These are phyloP conservation scores for Premnoplex brunnescens DNA, from an alignment of 2,797 vertebrate species.

Conservation along the genomic window DNA sequence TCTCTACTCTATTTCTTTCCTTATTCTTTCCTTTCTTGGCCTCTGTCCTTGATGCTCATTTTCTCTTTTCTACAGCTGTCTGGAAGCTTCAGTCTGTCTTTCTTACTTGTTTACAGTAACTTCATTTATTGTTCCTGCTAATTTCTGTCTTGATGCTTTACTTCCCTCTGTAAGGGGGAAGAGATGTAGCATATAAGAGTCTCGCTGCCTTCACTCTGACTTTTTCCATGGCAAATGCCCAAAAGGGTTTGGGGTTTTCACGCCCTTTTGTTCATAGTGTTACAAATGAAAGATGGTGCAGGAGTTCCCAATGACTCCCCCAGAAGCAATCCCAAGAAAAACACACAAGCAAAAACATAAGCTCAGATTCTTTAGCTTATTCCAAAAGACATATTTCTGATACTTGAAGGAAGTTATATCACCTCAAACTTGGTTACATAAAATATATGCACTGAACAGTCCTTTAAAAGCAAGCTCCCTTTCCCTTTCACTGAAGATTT, in stretches of 20 bases:
- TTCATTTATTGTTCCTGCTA: neutral
- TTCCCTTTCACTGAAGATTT: neutral
- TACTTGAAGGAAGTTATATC: neutral
- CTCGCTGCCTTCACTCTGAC: neutral
- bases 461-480: neutral
- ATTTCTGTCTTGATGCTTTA: neutral
- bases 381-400: neutral
- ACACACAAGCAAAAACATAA: neutral
- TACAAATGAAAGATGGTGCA: neutral
- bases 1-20: neutral
- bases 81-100: neutral
- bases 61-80: neutral
- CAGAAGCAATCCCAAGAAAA: neutral
- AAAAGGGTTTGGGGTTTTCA: accelerated
- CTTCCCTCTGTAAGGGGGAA: neutral
- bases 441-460: neutral
- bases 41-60: neutral
- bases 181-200: neutral
- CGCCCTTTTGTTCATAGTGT: neutral
- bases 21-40: neutral
- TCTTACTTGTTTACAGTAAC: neutral
- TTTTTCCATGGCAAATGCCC: neutral
- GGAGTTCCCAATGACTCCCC: neutral
- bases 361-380: neutral
- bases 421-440: neutral